These are phyloP conservation scores for Palaemon carinicauda DNA, from an alignment of 1,140 invertebrate species.

Conservation along the genomic window DNA sequence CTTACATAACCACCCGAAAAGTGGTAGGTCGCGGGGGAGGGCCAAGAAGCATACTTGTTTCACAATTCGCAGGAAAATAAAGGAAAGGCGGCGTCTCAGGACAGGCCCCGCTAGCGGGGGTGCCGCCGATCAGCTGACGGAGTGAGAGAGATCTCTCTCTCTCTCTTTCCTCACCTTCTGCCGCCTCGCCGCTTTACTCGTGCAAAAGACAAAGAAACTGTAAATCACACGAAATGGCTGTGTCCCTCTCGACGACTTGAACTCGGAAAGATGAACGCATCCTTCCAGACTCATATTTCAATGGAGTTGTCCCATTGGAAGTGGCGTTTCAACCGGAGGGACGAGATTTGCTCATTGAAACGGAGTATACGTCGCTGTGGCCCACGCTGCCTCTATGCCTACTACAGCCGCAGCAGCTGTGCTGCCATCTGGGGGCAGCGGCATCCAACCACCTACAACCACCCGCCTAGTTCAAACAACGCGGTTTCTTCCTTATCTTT, in stretches of 20 bases:
- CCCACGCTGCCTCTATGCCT: conserved; percentile 4
- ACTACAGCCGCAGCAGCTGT: background rate
- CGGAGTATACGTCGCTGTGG: background rate
- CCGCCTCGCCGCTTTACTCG: conserved; percentile 47
- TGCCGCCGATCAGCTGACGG: conserved; percentile 53
- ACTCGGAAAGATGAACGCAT: conserved; percentile 53
- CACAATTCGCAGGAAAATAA: too few species aligned
- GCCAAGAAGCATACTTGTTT: background rate
- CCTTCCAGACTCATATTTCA: conserved; percentile 55
- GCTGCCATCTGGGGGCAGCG: conserved; percentile 20
- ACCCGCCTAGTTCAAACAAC: background rate
- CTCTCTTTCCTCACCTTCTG: conserved; percentile 43
- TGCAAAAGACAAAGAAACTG: conserved; percentile 54
- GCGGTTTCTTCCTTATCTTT: background rate
- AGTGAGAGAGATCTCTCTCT: background rate
- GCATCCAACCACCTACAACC: background rate
- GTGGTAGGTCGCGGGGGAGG: too few species aligned
- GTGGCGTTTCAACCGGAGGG: too few species aligned
- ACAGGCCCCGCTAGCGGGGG: too few species aligned
- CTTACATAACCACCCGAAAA: background rate
- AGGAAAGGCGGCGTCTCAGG: too few species aligned
- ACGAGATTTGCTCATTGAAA: background rate
- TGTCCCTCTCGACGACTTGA: conserved; percentile 49
- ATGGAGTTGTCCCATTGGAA: conserved; percentile 33
- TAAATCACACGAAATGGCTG: conserved; percentile 53